Evolutionary conservation across 2,888 invertebrate species (phyloP).

Genomic region (Drosophila mimica): DNA sequence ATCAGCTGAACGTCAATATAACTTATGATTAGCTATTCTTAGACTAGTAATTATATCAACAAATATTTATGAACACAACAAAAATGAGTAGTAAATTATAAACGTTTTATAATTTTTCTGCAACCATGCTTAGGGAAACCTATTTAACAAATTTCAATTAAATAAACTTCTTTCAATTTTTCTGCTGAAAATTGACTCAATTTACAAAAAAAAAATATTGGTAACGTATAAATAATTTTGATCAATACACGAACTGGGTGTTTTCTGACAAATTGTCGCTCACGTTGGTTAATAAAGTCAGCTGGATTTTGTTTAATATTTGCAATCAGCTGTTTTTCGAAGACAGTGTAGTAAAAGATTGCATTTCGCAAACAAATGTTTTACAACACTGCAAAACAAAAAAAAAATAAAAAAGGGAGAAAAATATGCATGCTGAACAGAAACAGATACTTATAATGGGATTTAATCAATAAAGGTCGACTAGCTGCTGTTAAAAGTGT

Average conservation of each 20-base stretch:
- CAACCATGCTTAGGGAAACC: neutral
- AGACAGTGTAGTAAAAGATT: conserved; percentile 31
- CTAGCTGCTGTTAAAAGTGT: conserved; percentile 24
- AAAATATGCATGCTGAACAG: conserved; percentile 42
- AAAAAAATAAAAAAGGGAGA: conserved; percentile 42
- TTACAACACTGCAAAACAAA: conserved; percentile 41
- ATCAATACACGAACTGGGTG: neutral
- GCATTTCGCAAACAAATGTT: conserved; percentile 22
- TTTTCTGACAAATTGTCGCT: neutral
- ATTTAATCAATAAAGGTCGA: conserved; percentile 66
- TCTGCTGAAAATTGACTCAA: neutral
- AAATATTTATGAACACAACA: neutral
- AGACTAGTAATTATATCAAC: neutral
- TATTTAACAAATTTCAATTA: neutral
- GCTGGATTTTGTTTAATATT: conserved; percentile 33
- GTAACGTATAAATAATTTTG: neutral
- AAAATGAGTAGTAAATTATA: neutral
- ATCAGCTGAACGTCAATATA: neutral
- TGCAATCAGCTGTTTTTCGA: conserved; percentile 31
- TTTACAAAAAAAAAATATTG: neutral
- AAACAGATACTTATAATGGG: conserved; percentile 48
- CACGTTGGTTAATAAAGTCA: conserved; percentile 42
- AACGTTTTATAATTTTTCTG: neutral
- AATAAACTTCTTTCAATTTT: neutral
- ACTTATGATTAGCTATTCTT: neutral